Evolutionary conservation across 2,797 vertebrate species (phyloP).

Genomic region (Paratrypauchen microcephalus): DNA sequence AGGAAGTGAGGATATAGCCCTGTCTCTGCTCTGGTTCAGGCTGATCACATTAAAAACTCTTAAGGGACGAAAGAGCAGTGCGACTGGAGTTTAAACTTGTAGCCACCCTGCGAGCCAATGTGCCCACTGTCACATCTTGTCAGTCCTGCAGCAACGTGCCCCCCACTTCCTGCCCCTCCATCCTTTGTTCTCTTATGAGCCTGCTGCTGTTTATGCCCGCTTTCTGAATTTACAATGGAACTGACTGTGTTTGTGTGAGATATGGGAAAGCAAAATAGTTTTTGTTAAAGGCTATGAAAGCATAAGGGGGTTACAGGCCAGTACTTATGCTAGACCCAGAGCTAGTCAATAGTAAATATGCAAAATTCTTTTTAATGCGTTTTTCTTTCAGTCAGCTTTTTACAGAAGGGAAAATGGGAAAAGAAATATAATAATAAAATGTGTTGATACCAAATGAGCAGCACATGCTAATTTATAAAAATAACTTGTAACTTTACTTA

Average conservation of each 20-base stretch:
- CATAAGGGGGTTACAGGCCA: neutral
- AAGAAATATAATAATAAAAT: too few relatives aligned
- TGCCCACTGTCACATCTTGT: constrained; percentile 74
- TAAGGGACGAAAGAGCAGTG: constrained; percentile 62
- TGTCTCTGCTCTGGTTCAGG: constrained; percentile 39
- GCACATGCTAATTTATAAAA: too few relatives aligned
- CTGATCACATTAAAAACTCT: constrained; percentile 75
- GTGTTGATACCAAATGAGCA: too few relatives aligned
- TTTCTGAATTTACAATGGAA: constrained; percentile 37
- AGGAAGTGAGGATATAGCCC: constrained; percentile 12
- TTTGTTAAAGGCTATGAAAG: neutral
- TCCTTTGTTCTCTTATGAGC: too few relatives aligned
- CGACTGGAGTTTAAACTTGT: constrained; percentile 74
- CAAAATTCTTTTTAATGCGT: too few relatives aligned
- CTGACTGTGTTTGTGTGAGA: constrained; percentile 10
- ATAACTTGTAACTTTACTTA: too few relatives aligned
- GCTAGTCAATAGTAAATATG: too few relatives aligned
- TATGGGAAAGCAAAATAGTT: neutral
- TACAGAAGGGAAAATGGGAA: too few relatives aligned
- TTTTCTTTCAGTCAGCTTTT: too few relatives aligned
- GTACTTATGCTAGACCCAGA: neutral
- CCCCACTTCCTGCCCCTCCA: constrained; percentile 1
- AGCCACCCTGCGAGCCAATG: constrained; percentile 69
- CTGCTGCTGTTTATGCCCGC: constrained; percentile 7
- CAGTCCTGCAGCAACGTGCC: constrained; percentile 56